Base-by-base conservation (phyloP, 1,140 invertebrate species). In the Augochlora pura region DNA sequence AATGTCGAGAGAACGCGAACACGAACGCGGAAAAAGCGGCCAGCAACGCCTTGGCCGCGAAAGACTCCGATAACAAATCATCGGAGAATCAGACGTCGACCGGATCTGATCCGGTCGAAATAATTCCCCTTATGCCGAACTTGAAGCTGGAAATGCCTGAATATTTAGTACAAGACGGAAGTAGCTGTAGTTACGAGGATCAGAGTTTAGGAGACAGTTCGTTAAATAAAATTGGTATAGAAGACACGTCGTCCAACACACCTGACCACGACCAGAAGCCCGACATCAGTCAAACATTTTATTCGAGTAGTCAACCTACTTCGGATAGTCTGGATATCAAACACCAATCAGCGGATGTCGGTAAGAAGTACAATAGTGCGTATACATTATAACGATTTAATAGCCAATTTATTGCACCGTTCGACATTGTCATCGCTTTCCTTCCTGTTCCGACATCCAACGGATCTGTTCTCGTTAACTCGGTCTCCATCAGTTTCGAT, bases 151-250 rank as follows among this genome's bases (percentile, higher is more conserved):
- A 93, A 86, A 93, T 93, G 90, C 92, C 93, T 25, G 93, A 93
- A 82, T 93, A 93, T 66, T 81, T 93, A 73, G 93, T 93, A 67
- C 91, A 93, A 72, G 92, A 93, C 82, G 91, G 91, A 39, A 93
- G 92, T 83, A 93, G 92, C 88, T 93, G 92, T 90, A 93, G 92
- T 89, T 93, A 93, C 59, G 92, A 93, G 49, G 92, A 93, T 71
- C 92, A 93, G 81, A 91, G 88, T 77, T 81, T 89, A 52, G 90
- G 89, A 18, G 92, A 92, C 52, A 88, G 82, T 68, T 86, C 91
- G 3, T 39, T 84, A 32, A 92, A 88, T 71, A 93, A 91, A 90
- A 87, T 89, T 46, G 82, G 81, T 64, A 80, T 88, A 23, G 90
- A 92, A 32, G 92, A 92, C 46, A 91, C 87, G 42, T 82, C 87